A percentile compares a stretch with the other conserved stretches of the same genome.
Conservation (phyloP, 2,113 vertebrate species). For the Tenrec ecaudatus region DNA sequence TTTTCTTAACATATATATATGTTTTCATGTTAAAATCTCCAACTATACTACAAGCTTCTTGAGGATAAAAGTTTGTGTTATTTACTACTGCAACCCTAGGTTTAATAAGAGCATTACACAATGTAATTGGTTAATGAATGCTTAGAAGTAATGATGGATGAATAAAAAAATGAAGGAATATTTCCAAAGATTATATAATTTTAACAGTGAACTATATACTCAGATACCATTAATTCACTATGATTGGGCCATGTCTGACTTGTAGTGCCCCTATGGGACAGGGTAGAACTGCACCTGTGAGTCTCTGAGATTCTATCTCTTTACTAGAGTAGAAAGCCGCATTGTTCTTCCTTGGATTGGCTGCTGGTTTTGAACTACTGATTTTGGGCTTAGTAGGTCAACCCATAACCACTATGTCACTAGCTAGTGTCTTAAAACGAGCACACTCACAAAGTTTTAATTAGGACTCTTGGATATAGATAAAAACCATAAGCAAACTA, state of each 20-base stretch:
- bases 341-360: too few species aligned
- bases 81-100: background rate
- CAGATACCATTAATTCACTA: background rate
- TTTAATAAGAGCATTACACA: background rate
- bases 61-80: background rate
- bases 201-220: background rate
- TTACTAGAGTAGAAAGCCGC: too few species aligned
- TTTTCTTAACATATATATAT: background rate
- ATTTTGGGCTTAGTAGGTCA: too few species aligned
- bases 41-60: background rate
- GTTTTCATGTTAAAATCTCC: background rate
- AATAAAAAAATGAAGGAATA: background rate
- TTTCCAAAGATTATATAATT: background rate
- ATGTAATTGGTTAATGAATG: background rate
- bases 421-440: background rate
- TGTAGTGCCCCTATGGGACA: too few species aligned
- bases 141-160: background rate
- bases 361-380: too few species aligned
- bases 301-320: too few species aligned
- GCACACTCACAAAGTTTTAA: background rate
- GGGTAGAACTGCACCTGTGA: too few species aligned
- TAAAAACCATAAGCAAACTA: background rate
- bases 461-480: background rate
- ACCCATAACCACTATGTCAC: too few species aligned
- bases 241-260: too few species aligned